Conservation (phyloP, 2,888 invertebrate species). For the Stomorhina lunata region DNA sequence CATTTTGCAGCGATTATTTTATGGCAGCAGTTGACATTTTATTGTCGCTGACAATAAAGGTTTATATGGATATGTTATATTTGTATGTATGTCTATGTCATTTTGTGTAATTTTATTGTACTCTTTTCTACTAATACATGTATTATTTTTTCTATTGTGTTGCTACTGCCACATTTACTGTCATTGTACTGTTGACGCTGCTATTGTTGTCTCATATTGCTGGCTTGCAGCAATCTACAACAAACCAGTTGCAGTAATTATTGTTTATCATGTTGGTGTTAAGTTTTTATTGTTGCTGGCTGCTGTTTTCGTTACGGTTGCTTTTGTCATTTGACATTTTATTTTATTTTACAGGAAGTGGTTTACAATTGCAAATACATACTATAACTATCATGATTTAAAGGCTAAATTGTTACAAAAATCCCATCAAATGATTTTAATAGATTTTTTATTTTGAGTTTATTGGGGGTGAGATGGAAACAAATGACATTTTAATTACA, state of each 20-base stretch:
- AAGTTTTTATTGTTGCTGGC: neutral
- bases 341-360: constrained; percentile 15
- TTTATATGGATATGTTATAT: neutral
- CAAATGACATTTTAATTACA: neutral
- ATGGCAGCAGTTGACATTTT: constrained; percentile 60
- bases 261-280: constrained; percentile 18
- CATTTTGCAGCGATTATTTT: constrained; percentile 20
- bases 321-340: no score
- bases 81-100: constrained; percentile 7
- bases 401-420: constrained; percentile 4
- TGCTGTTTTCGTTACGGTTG: constrained; percentile 10
- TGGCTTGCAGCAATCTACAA: constrained; percentile 3
- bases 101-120: constrained; percentile 33
- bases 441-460: constrained; percentile 1
- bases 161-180: no score
- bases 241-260: constrained; percentile 36
- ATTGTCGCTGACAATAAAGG: constrained; percentile 55
- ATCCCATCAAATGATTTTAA: constrained; percentile 6
- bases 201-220: neutral
- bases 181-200: neutral
- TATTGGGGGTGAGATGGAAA: neutral
- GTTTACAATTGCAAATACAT: no score
- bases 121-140: no score
- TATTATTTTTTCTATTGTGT: neutral
- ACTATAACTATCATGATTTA: constrained; percentile 15